Base-by-base conservation (phyloP, 2,888 invertebrate species). In the Melinaea menophilus region DNA sequence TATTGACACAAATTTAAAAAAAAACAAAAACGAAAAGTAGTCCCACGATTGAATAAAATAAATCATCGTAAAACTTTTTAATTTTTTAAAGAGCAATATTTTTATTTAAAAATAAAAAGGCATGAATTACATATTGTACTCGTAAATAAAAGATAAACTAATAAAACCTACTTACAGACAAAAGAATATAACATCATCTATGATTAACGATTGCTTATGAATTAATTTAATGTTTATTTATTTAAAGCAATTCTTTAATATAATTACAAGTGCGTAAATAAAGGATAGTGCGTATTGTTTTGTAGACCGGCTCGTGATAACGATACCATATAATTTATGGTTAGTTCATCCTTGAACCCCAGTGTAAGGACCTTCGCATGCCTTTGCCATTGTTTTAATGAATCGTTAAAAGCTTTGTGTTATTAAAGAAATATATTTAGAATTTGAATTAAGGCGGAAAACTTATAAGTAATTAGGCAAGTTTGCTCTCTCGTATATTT, bases 261-360 rank as follows among this genome's bases (percentile, higher is more conserved):
- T 13, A 11, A 13, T 2, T 48, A 5, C 11, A 48, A 5, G 9
- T 51, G 31, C 48, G 31, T 51, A 22, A 31, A 5, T 51, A 4
- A 5, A 31, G 59, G 55, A 68, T 62, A 63, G 65, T 62, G 60
- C 55, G 62, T 59, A 73, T 76, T 75, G 73, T 74, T 72, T 73
- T 71, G 72, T 76, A 77, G 75, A 69, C 72, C 59, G 62, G 62
- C 64, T 72, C 72, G 72, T 78, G 81, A 84, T 85, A 81, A 77
- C 75, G 82, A 82, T 84, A 85, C 75, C 74, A 74, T 61, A 72
- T 79, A 79, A 84, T 76, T 82, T 78, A 83, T 78, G 75, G 72
- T 76, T 76, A 73, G 68, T 65, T 79, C 76, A 81, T 78, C 87
- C 88, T 87, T 87, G 88, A 88, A 86, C 88, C 81, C 80, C 73